A percentile compares a stretch with the other conserved stretches of the same genome.
These are phyloP conservation scores for Scaptomyza caliginosa DNA, from an alignment of 2,888 invertebrate genomes.

Conservation along the genomic window DNA sequence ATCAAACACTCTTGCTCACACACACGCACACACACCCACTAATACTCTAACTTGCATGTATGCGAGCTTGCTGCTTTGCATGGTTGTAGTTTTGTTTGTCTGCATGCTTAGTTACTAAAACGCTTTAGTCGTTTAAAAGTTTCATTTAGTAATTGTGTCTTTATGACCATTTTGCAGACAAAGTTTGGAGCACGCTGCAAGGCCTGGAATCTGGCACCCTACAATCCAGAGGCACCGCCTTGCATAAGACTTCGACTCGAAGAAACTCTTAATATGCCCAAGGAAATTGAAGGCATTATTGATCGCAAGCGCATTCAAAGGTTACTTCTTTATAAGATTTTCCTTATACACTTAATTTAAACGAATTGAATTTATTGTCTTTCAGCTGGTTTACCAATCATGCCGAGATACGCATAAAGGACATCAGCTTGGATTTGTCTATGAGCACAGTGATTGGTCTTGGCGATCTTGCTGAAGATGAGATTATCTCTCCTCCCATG, in stretches of 20 bases:
- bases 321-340: constrained; percentile 17
- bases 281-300: constrained; percentile 64
- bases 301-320: constrained; percentile 83
- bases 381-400: constrained; percentile 84
- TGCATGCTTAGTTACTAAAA: constrained; percentile 20
- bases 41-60: constrained; percentile 34
- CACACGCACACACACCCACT: neutral
- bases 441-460: constrained; percentile 93
- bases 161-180: constrained; percentile 85
- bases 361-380: neutral
- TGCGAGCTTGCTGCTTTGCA: constrained; percentile 64
- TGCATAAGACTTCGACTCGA: constrained; percentile 87
- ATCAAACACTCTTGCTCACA: constrained; percentile 8
- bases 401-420: constrained; percentile 87
- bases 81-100: constrained; percentile 39
- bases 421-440: constrained; percentile 88
- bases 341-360: neutral
- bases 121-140: neutral
- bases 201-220: constrained; percentile 90
- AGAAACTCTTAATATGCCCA: constrained; percentile 85
- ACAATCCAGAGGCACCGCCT: constrained; percentile 85
- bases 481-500: constrained; percentile 90
- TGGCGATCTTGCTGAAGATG: constrained; percentile 94
- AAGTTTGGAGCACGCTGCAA: constrained; percentile 93
- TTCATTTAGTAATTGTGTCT: constrained; percentile 15